phyloP scores from a whole-genome alignment of 2,797 vertebrate genomes.

The Chiloscyllium punctatum region DNA sequence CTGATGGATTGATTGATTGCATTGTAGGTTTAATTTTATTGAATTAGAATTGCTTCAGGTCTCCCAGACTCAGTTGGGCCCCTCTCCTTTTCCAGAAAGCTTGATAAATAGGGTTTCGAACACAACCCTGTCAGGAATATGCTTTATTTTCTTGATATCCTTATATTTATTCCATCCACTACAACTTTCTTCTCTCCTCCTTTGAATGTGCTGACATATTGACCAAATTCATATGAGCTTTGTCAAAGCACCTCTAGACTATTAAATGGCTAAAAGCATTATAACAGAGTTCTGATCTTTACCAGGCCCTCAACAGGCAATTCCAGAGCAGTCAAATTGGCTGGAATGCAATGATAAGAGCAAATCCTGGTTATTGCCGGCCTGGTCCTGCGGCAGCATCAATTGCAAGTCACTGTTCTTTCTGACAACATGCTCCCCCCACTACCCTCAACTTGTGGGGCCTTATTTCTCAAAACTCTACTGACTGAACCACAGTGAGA shows the following conservation, averaged over 20 bases:
- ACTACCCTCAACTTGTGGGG: too few relatives aligned
- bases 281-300: neutral
- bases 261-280: neutral
- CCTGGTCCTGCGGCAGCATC: neutral
- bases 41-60: neutral
- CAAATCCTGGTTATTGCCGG: neutral
- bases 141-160: neutral
- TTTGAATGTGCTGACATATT: neutral
- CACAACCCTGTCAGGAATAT: neutral
- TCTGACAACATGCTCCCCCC: neutral
- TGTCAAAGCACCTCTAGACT: too few relatives aligned
- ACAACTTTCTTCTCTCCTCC: neutral
- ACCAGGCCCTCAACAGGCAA: neutral
- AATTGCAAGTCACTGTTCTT: neutral
- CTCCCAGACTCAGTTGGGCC: neutral
- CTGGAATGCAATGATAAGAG: slow-evolving; percentile 1
- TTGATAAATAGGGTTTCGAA: neutral
- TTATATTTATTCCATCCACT: neutral
- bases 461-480: neutral
- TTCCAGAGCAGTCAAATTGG: neutral
- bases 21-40: neutral
- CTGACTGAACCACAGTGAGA: neutral
- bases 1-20: too few relatives aligned
- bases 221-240: neutral
- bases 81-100: neutral